Conservation (phyloP, 2,113 vertebrate genomes). For the Pseudorhombus dupliciocellatus region DNA sequence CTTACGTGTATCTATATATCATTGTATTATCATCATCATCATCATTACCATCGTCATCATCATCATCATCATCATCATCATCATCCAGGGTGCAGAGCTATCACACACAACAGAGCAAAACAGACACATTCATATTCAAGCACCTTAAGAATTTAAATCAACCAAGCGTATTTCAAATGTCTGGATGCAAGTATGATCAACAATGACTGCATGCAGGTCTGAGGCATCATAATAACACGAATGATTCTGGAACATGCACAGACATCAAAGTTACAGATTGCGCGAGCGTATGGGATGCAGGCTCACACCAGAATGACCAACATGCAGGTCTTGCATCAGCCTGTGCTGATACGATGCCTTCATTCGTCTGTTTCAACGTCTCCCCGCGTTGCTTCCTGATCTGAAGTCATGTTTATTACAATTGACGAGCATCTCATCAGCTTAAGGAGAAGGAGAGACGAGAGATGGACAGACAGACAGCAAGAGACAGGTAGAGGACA, state of each 20-base stretch:
- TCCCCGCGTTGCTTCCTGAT: slow-evolving; percentile 17
- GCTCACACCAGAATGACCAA: slow-evolving; percentile 14
- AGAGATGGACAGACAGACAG: slow-evolving; percentile 21
- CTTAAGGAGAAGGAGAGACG: slow-evolving; percentile 17
- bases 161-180: slow-evolving; percentile 1
- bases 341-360: slow-evolving; percentile 17
- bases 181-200: slow-evolving; percentile 36
- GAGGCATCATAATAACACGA: slow-evolving; percentile 4
- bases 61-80: slow-evolving; percentile 15
- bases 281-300: not conserved
- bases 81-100: slow-evolving; percentile 4
- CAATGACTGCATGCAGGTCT: slow-evolving; percentile 39
- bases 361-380: slow-evolving; percentile 4
- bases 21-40: too few species aligned
- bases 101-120: slow-evolving; percentile 37
- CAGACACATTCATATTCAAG: not conserved
- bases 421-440: slow-evolving; percentile 20
- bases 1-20: too few species aligned
- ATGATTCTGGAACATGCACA: slow-evolving; percentile 22
- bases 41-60: slow-evolving; percentile 9
- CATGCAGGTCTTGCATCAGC: slow-evolving; percentile 23
- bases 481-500: slow-evolving; percentile 14
- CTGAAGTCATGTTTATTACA: slow-evolving; percentile 5
- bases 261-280: not conserved
- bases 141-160: slow-evolving; percentile 13